These are phyloP conservation scores for Porites cylindrica DNA, from an alignment of 92 coral and sea anemone species.

Conservation along the genomic window DNA sequence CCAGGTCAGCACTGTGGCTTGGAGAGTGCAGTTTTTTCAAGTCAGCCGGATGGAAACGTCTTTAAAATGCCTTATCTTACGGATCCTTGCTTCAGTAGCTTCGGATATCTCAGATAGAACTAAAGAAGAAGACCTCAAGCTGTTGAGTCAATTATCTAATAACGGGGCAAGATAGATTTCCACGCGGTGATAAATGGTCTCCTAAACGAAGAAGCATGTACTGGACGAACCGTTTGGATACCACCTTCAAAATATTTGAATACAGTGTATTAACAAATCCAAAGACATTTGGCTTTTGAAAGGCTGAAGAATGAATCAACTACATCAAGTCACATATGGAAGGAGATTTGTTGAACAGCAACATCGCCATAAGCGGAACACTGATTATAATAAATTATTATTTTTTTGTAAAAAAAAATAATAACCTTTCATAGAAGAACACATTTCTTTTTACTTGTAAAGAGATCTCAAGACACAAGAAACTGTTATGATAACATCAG, in stretches of 20 bases:
- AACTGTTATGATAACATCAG: background rate
- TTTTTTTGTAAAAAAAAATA: too few relatives aligned
- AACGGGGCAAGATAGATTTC: background rate
- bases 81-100: constrained; percentile 50
- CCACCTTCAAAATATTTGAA: background rate
- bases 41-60: constrained; percentile 37
- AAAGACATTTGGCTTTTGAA: background rate
- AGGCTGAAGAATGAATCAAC: background rate
- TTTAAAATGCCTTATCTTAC: constrained; percentile 42
- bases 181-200: background rate
- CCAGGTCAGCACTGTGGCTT: constrained; percentile 35
- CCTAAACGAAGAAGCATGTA: background rate
- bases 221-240: too few relatives aligned
- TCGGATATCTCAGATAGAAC: constrained; percentile 29
- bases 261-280: background rate
- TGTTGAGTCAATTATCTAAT: background rate
- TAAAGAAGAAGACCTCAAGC: background rate
- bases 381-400: too few relatives aligned
- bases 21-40: constrained; percentile 20
- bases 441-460: background rate
- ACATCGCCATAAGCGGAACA: too few relatives aligned
- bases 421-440: background rate
- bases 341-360: background rate
- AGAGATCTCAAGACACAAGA: background rate
- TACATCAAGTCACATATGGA: background rate